These are phyloP conservation scores for Brachionus sp. DNA, from an alignment of 1,140 invertebrate species.

Conservation along the genomic window DNA sequence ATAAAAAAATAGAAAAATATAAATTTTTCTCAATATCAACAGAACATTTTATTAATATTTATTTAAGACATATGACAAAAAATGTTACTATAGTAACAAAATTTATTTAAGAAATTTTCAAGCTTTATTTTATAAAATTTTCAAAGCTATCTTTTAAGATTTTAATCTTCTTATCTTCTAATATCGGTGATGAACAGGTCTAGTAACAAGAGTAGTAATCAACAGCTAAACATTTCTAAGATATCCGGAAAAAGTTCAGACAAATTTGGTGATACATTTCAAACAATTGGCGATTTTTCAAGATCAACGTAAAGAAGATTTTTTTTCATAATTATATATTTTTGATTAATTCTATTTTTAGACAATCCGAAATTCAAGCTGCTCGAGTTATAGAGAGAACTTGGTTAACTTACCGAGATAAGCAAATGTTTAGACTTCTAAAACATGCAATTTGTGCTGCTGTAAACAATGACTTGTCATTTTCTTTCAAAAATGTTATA, in stretches of 20 bases:
- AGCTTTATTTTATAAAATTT: neutral
- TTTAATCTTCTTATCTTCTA: neutral
- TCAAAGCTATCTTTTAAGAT: neutral
- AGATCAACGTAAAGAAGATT: neutral
- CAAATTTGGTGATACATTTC: slow-evolving; percentile 5
- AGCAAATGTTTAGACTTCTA: slow-evolving; percentile 56
- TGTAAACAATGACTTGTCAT: slow-evolving; percentile 49
- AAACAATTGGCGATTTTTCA: slow-evolving; percentile 15
- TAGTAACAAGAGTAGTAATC: neutral
- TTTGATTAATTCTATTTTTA: slow-evolving; percentile 14
- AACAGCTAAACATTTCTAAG: neutral
- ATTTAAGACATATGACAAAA: neutral
- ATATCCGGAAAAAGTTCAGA: slow-evolving; percentile 2
- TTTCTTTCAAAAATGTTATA: neutral
- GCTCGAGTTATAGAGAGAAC: slow-evolving; percentile 54
- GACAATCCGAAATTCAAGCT: slow-evolving; percentile 51
- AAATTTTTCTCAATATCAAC: neutral
- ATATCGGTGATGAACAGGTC: neutral
- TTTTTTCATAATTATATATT: neutral
- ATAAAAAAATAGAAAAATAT: too few relatives aligned
- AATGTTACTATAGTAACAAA: neutral
- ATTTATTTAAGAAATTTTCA: neutral
- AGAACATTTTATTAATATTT: neutral
- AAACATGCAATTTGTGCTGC: slow-evolving; percentile 60
- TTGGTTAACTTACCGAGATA: slow-evolving; percentile 56